Base-by-base conservation (phyloP, 2,888 invertebrate species). In the Dromius quadrimaculatus region DNA sequence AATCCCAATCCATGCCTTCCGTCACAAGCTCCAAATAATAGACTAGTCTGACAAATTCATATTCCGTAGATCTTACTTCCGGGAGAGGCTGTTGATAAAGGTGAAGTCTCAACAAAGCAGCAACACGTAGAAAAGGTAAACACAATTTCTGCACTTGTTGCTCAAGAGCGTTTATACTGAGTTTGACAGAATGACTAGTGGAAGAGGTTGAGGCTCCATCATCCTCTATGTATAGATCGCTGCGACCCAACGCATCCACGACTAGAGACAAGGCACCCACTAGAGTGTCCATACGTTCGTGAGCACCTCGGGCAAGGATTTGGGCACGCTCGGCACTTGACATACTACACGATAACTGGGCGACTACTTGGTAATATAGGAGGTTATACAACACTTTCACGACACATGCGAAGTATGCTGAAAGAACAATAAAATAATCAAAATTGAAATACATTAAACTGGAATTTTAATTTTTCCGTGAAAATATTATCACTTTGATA, bases 341-440 rank as follows among this genome's bases (percentile, higher is more conserved):
- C 78, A 91, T 84, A 73, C 86, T 86, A 73, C 91, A 90, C 66
- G 90, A 89, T 73, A 95, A 85, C 82, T 93, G 93, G 64, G 92
- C 88, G 73, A 95, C 88, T 54, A 94, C 90, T 87, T 97, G 96
- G 82, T 96, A 92, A 84, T 94, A 95, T 72, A 92, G 86, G 73
- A 97, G 87, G 81, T 96, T 94, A 85, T 94, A 97, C 74, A 96
- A 87, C 74, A 92, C 90, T 81, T 92, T 92, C 1, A 96, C 93
- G 77, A 96, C 89, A 79, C 92, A 91, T 0, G 92, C 92, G 84
- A 93, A 96, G 81, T 95, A 95, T 62, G 91, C 96, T 95, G 86
- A 1, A 85, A 84, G 69, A 73, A 72, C 73, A 72, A 17, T 19
- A 43, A 41, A 19, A 34, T 32, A 57, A 20, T 54, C 38, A 8